A percentile compares a stretch with the other conserved stretches of the same genome.
phyloP scores from a whole-genome alignment of 2,113 vertebrate genomes.

The Campylorhamphus procurvoides region DNA sequence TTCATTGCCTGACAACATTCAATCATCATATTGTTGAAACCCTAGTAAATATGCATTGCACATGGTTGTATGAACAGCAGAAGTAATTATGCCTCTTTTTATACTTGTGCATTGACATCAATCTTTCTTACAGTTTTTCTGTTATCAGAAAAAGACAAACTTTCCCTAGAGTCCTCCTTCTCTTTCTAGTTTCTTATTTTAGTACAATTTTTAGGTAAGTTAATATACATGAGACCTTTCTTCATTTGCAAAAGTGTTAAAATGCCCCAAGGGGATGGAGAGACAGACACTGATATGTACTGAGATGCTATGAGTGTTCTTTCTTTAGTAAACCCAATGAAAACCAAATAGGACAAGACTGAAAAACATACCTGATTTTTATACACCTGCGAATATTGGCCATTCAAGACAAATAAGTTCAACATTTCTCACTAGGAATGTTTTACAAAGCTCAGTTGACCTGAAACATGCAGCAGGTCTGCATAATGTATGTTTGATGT shows the following conservation, averaged over 20 bases:
- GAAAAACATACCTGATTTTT: background rate
- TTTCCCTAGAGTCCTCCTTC: background rate
- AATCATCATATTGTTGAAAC: background rate
- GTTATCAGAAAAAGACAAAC: background rate
- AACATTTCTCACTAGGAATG: background rate
- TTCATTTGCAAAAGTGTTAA: background rate
- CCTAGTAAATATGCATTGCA: background rate
- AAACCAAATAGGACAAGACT: background rate
- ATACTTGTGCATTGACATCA: background rate
- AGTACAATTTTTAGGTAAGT: background rate
- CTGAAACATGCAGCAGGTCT: fast-evolving
- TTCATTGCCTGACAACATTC: background rate
- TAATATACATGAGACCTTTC: background rate
- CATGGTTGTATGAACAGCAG: background rate
- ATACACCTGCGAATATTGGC: background rate
- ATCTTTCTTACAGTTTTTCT: background rate
- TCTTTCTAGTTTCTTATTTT: background rate
- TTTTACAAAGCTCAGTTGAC: background rate
- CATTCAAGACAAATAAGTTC: background rate
- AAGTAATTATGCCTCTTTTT: background rate
- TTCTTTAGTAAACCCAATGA: background rate
- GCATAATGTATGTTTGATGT: background rate
- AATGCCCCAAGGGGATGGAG: background rate
- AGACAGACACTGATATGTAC: background rate
- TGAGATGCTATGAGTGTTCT: background rate